Conservation (phyloP, 30 jellyfish, hydroid and myxozoan species). For the Hydractinia symbiolongicarpus region DNA sequence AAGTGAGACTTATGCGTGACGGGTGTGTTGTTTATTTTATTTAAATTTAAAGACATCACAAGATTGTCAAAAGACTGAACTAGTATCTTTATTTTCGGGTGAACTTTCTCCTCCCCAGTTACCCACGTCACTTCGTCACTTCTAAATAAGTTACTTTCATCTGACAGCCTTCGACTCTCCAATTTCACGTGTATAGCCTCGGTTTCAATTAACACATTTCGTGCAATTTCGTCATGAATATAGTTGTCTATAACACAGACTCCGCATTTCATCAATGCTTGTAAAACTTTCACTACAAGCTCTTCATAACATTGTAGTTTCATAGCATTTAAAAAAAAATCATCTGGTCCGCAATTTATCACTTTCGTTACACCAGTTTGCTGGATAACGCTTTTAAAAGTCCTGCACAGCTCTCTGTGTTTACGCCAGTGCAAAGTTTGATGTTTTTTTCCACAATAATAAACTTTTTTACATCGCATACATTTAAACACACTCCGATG, state of each 20-base stretch:
- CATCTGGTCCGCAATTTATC: conserved; percentile 17
- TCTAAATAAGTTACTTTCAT: neutral
- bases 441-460: conserved; percentile 17
- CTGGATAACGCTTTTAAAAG: neutral
- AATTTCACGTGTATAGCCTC: conserved; percentile 6
- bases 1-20: conserved; percentile 3
- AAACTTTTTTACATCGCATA: conserved; percentile 15
- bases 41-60: neutral
- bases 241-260: conserved; percentile 28
- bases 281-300: neutral
- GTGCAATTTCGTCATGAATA: conserved; percentile 17
- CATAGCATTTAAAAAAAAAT: conserved; percentile 18
- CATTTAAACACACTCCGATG: conserved; percentile 22
- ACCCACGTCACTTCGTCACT: conserved; percentile 17
- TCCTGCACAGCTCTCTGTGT: conserved; percentile 13
- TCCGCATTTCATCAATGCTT: conserved; percentile 22
- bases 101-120: conserved; percentile 14
- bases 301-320: conserved; percentile 13
- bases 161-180: neutral
- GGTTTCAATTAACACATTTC: conserved; percentile 5
- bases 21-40: neutral
- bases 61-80: conserved; percentile 6
- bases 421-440: conserved; percentile 19
- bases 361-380: neutral
- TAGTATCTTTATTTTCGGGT: neutral